phyloP scores from a whole-genome alignment of 2,113 vertebrate species.

The Hippocampus comes region DNA sequence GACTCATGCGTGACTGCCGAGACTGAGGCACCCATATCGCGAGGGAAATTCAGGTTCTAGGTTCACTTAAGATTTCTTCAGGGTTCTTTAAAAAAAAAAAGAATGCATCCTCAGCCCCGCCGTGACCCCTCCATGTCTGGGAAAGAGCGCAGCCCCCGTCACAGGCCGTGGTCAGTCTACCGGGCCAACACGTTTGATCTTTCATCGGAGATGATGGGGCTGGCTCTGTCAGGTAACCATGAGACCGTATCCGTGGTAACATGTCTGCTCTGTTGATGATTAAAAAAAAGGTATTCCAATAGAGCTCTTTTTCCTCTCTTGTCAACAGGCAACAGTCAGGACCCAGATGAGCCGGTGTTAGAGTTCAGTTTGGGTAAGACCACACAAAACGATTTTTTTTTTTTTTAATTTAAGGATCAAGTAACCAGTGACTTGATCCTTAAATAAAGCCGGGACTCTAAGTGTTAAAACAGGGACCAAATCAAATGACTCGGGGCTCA shows the following conservation, averaged over 20 bases:
- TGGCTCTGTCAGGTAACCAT: constrained; percentile 84
- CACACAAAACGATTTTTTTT: background rate
- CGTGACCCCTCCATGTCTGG: constrained; percentile 83
- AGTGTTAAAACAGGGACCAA: too few species aligned
- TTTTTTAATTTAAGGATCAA: too few species aligned
- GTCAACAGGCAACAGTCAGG: constrained; percentile 87
- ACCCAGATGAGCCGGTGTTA: constrained; percentile 95
- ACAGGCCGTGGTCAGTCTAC: constrained; percentile 86
- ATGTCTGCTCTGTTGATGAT: constrained; percentile 17
- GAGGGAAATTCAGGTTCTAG: background rate
- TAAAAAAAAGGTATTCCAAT: background rate
- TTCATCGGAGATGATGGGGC: constrained; percentile 88
- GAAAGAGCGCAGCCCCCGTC: constrained; percentile 91
- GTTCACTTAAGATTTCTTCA: background rate
- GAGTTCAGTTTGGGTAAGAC: constrained; percentile 95
- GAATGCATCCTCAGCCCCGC: constrained; percentile 20
- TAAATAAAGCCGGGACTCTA: too few species aligned
- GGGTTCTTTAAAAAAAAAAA: background rate
- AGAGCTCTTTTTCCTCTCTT: background rate
- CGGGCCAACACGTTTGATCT: constrained; percentile 92
- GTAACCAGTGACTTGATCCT: too few species aligned
- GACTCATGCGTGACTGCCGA: constrained; percentile 16
- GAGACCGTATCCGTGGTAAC: constrained; percentile 47
- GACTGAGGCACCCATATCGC: background rate
- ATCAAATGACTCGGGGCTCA: too few species aligned